A percentile compares a stretch with the other conserved stretches of the same genome.
These are phyloP conservation scores for Cepaea nemoralis DNA, from an alignment of 1,140 invertebrate species.

Conservation along the genomic window DNA sequence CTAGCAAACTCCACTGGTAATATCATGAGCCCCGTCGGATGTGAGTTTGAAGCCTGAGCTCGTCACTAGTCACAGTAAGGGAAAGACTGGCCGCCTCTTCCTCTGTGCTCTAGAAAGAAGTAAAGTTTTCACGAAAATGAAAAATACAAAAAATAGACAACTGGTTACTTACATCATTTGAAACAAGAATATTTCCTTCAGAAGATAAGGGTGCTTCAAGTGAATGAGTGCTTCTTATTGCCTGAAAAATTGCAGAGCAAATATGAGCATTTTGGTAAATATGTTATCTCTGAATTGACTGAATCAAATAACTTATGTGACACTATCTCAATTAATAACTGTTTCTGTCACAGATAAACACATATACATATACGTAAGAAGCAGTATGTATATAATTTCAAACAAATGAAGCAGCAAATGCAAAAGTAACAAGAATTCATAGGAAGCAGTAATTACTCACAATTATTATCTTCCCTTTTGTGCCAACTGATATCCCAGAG, in stretches of 20 bases:
- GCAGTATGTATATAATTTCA: slow-evolving; percentile 2
- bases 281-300: too few species aligned
- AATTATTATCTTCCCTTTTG: slow-evolving; percentile 73
- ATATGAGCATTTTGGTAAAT: slow-evolving; percentile 44
- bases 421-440: not conserved
- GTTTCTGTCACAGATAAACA: too few species aligned
- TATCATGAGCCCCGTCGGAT: too few species aligned
- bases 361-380: not conserved
- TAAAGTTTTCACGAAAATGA: too few species aligned
- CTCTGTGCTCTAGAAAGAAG: too few species aligned
- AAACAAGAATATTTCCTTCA: slow-evolving; percentile 65
- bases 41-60: too few species aligned
- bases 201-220: slow-evolving; percentile 73
- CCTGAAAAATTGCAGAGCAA: slow-evolving; percentile 46
- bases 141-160: not conserved
- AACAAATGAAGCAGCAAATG: too few species aligned
- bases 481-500: slow-evolving; percentile 74
- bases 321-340: too few species aligned
- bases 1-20: too few species aligned
- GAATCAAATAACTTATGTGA: too few species aligned
- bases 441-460: slow-evolving; percentile 56
- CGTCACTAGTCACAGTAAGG: too few species aligned
- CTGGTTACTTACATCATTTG: slow-evolving; percentile 61
- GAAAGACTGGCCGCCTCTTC: too few species aligned
- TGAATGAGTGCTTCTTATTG: slow-evolving; percentile 72